Base-by-base conservation (phyloP, 2,797 vertebrate species). In the Gila robusta region DNA sequence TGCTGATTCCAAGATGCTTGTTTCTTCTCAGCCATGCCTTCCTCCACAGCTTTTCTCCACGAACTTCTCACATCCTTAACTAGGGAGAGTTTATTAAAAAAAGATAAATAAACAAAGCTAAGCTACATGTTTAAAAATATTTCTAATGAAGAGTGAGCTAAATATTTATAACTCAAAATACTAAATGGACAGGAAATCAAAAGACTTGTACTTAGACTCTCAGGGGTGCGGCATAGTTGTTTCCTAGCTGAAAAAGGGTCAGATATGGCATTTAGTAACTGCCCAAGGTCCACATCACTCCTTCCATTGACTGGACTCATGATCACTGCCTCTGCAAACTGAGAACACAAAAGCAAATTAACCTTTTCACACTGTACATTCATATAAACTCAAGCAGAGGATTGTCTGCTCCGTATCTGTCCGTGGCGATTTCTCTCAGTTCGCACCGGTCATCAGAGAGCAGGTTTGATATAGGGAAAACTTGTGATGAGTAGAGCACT, bases 391-490 rank as follows among this genome's bases (percentile, higher is more conserved):
- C 52, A 16, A 84, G 4, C 9, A 4, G 28, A 76, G 0, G 1
- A 39, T 0, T 99, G 96, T 99, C 92, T 95, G 97, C 98, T 95
- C 95, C 98, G 98, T 98, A 99, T 98, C 98, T 99, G 98, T 99
- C 98, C 97, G 97, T 97, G 96, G 96, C 94, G 95, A 99, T 98
- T 99, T 99, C 97, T 56, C 97, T 99, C 95, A 98, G 91, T 95
- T 98, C 97, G 93, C 96, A 95, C 82, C 97, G 96, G 98, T 99
- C 97, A 99, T 99, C 98, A 95, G 95, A 98, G 94, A 97, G 97
- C 97, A 97, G 1, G 92, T 91, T 96, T 96, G 88, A 78, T 99
- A 21, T 99, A 92, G 97, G 98, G 98, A 98, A 96, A 94, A 86
- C 91, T 90, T 21, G 96, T 97, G 98, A 94, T 93, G 94, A 95